Conservation (phyloP, 2,113 vertebrate species). For the Mus musculus region DNA sequence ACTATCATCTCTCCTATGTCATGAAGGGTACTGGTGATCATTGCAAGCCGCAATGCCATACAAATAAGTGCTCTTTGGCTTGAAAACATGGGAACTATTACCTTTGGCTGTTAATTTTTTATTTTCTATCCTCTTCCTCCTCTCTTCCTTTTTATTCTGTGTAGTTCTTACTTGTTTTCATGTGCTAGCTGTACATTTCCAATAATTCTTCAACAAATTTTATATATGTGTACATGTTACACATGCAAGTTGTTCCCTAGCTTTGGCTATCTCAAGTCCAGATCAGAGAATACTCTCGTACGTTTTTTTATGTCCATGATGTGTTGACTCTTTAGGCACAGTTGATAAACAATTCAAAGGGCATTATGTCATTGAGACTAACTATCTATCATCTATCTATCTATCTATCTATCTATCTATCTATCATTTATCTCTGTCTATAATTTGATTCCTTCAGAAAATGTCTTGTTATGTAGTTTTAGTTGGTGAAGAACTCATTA, state of each 20-base stretch:
- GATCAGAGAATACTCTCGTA: not conserved
- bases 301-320: not conserved
- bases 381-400: not conserved
- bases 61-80: not conserved
- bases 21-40: not conserved
- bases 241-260: not conserved
- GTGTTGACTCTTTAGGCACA: not conserved
- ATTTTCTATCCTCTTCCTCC: not conserved
- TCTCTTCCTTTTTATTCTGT: not conserved
- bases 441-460: not conserved
- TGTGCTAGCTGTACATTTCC: not conserved
- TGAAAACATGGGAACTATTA: constrained; percentile 11
- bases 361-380: not conserved
- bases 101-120: not conserved
- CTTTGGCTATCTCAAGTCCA: not conserved
- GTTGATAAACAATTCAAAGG: not conserved
- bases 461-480: not conserved
- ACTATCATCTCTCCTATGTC: not conserved
- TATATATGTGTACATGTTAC: not conserved
- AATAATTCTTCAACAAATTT: not conserved
- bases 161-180: not conserved
- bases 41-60: not conserved
- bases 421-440: not conserved
- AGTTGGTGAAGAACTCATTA: not conserved
- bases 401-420: not conserved